phyloP scores from a whole-genome alignment of 2,888 invertebrate genomes.

The Amaurobius ferox region DNA sequence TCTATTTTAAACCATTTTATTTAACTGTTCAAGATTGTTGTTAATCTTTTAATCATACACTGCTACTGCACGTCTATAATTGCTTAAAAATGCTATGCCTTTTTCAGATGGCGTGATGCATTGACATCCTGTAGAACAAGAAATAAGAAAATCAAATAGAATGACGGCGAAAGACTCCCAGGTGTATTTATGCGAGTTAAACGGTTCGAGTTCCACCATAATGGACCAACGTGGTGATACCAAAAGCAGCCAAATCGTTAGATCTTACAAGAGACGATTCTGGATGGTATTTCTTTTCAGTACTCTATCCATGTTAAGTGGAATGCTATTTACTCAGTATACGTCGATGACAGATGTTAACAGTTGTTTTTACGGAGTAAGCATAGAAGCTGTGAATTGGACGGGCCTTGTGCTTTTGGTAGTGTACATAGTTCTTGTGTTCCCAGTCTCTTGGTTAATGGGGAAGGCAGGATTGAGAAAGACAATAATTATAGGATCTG shows the following conservation, averaged over 20 bases:
- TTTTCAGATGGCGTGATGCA: too few species aligned
- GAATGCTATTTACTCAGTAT: slow-evolving; percentile 97
- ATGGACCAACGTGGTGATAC: not conserved
- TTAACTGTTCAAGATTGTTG: too few species aligned
- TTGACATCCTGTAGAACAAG: too few species aligned
- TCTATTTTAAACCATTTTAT: too few species aligned
- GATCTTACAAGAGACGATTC: slow-evolving; percentile 86
- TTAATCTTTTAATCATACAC: too few species aligned
- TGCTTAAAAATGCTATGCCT: too few species aligned
- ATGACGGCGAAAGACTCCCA: too few species aligned
- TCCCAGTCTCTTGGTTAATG: slow-evolving; percentile 96
- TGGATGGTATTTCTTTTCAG: slow-evolving; percentile 90
- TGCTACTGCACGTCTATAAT: too few species aligned
- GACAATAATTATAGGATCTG: slow-evolving; percentile 77
- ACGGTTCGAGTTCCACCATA: too few species aligned
- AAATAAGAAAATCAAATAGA: too few species aligned
- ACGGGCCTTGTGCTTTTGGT: slow-evolving; percentile 99
- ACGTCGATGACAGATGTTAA: slow-evolving; percentile 93
- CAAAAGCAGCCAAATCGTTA: not conserved
- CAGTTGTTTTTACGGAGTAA: slow-evolving; percentile 79
- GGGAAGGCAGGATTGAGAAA: slow-evolving; percentile 85
- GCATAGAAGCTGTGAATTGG: slow-evolving; percentile 87
- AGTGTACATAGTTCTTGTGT: slow-evolving; percentile 95
- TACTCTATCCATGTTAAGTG: slow-evolving; percentile 91
- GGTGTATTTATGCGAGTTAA: too few species aligned